A percentile compares a stretch with the other conserved stretches of the same genome.
Conservation (phyloP, 1,140 invertebrate genomes). For the Oryzaephilus surinamensis region DNA sequence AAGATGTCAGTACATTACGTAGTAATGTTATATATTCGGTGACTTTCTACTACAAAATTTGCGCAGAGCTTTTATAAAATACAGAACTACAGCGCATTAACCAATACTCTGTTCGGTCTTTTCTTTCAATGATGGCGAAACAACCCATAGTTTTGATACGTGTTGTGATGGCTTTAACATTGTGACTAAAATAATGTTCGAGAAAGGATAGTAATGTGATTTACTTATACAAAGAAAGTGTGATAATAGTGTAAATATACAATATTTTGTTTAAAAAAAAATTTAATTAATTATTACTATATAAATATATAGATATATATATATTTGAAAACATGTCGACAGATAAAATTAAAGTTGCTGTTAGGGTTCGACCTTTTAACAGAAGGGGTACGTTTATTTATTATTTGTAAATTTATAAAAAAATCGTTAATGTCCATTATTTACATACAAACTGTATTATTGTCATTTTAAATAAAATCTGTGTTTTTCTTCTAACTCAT, state of each 20-base stretch:
- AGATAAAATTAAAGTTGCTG: conserved; percentile 94
- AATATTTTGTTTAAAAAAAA: conserved; percentile 24
- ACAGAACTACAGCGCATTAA: conserved; percentile 25
- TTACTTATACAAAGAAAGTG: conserved; percentile 31
- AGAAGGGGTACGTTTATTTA: conserved; percentile 64
- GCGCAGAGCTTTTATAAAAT: conserved; percentile 24
- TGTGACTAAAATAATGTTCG: conserved; percentile 34
- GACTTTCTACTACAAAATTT: too few species aligned
- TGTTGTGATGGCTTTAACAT: conserved; percentile 32
- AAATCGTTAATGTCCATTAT: not conserved
- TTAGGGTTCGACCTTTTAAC: conserved; percentile 91
- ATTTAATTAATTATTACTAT: too few species aligned
- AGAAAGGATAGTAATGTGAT: conserved; percentile 30
- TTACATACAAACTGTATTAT: not conserved
- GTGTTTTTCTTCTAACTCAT: too few species aligned
- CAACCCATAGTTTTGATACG: conserved; percentile 26
- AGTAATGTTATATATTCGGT: too few species aligned
- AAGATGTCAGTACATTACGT: too few species aligned
- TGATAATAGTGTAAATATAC: conserved; percentile 34
- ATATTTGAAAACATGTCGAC: conserved; percentile 51
- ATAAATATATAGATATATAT: not conserved
- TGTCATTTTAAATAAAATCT: not conserved
- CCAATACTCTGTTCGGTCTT: conserved; percentile 29
- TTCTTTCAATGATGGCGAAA: conserved; percentile 35
- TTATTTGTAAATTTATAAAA: not conserved